Conservation (phyloP, 2,797 vertebrate genomes). For the Capromys pilorides region DNA sequence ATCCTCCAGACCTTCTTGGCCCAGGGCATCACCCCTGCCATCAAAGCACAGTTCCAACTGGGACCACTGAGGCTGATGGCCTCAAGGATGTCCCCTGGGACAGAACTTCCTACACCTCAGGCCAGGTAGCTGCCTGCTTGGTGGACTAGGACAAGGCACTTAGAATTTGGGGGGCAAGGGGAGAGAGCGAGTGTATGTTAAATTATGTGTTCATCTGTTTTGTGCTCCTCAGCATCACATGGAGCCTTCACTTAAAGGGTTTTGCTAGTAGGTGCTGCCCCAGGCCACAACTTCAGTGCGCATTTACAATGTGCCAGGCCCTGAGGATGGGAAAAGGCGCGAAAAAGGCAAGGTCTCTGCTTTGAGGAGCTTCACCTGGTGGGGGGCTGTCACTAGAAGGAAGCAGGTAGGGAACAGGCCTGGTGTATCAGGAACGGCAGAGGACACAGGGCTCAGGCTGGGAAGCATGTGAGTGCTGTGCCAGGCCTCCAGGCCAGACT, state of each 20-base stretch:
- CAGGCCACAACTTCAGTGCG: neutral
- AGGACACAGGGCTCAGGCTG: neutral
- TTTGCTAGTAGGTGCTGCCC: neutral
- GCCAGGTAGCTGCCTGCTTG: neutral
- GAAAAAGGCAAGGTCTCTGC: constrained; percentile 22
- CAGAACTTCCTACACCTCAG: neutral
- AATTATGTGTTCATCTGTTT: neutral
- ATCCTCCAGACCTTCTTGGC: neutral
- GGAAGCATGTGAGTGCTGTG: too few relatives aligned
- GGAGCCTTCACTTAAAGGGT: neutral
- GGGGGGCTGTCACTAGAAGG: neutral
- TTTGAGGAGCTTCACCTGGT: neutral
- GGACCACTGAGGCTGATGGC: neutral
- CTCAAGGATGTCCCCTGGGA: neutral
- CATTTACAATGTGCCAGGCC: neutral
- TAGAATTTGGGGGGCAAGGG: neutral
- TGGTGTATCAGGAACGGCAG: neutral
- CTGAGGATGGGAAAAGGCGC: neutral
- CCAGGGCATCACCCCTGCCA: neutral
- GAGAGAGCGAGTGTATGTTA: neutral
- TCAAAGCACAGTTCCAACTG: neutral
- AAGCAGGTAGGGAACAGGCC: neutral
- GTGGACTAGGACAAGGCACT: neutral
- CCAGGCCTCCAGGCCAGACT: neutral
- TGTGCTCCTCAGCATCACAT: neutral